These are phyloP conservation scores for Camponotus floridanus DNA, from an alignment of 1,140 invertebrate genomes.

Conservation along the genomic window DNA sequence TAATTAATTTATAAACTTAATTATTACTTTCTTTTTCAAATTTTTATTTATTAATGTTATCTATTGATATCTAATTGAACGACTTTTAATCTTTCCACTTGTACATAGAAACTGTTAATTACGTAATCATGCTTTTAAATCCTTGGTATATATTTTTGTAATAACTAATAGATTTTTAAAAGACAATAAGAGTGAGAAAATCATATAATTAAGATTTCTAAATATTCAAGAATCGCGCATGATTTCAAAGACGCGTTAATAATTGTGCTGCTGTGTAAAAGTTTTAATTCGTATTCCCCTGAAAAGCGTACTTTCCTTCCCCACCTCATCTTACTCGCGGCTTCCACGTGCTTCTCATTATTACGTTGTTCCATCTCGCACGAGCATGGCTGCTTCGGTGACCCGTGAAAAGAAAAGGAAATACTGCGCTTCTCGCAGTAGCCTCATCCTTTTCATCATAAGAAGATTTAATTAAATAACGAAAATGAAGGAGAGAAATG, in stretches of 20 bases:
- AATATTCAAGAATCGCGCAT: neutral
- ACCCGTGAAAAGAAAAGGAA: constrained; percentile 35
- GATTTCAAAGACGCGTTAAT: neutral
- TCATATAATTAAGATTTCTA: neutral
- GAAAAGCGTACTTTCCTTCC: neutral
- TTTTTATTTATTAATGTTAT: too few relatives aligned
- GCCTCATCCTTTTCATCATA: constrained; percentile 35
- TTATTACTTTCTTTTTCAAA: too few relatives aligned
- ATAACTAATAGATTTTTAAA: too few relatives aligned
- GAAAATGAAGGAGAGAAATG: neutral
- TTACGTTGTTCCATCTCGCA: constrained; percentile 16
- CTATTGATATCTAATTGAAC: too few relatives aligned
- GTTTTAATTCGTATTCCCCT: constrained; percentile 14
- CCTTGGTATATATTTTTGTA: too few relatives aligned
- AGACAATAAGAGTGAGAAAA: too few relatives aligned
- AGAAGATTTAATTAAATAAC: constrained; percentile 68
- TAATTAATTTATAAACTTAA: too few relatives aligned
- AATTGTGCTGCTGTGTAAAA: neutral
- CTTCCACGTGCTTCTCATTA: constrained; percentile 44
- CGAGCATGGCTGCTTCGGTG: constrained; percentile 27
- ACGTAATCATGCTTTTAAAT: too few relatives aligned
- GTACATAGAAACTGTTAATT: too few relatives aligned
- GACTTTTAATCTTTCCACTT: too few relatives aligned
- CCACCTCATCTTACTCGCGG: neutral
- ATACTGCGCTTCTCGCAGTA: neutral